Evolutionary conservation across 2,113 vertebrate species (phyloP).

Genomic region (Pomatostomus ruficeps): DNA sequence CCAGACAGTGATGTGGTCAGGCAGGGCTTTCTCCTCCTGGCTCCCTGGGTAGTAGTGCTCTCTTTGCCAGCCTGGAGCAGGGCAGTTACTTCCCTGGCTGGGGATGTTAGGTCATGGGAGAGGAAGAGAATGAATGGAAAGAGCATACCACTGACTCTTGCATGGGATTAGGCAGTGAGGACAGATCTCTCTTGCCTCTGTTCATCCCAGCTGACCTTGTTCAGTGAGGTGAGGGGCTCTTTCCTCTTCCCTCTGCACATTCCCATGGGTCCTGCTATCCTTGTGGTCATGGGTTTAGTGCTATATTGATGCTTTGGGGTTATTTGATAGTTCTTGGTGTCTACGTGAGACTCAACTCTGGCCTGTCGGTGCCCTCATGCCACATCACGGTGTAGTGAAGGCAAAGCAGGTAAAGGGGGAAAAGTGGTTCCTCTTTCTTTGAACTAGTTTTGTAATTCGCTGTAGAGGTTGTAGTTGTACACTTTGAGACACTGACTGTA

Average conservation of each 20-base stretch:
- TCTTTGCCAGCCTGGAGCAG: not conserved
- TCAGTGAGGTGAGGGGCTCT: not conserved
- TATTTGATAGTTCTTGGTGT: not conserved
- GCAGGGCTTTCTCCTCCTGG: not conserved
- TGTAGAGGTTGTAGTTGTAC: not conserved
- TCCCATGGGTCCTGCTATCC: not conserved
- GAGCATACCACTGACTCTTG: not conserved
- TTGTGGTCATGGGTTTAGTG: not conserved
- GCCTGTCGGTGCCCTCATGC: not conserved
- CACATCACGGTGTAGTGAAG: rapidly evolving
- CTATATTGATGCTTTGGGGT: rapidly evolving
- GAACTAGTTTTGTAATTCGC: not conserved
- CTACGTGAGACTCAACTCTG: rapidly evolving
- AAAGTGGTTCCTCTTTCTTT: not conserved
- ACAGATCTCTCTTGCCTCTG: not conserved
- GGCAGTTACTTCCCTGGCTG: not conserved
- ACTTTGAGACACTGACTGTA: not conserved
- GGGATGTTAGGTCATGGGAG: not conserved
- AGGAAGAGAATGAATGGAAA: not conserved
- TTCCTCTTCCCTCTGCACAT: not conserved
- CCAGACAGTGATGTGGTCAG: not conserved
- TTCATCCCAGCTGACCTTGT: not conserved
- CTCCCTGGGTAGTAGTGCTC: not conserved
- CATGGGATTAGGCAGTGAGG: not conserved
- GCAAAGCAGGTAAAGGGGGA: not conserved